Conservation (phyloP, 2,797 vertebrate genomes). For the Hydrophis major region DNA sequence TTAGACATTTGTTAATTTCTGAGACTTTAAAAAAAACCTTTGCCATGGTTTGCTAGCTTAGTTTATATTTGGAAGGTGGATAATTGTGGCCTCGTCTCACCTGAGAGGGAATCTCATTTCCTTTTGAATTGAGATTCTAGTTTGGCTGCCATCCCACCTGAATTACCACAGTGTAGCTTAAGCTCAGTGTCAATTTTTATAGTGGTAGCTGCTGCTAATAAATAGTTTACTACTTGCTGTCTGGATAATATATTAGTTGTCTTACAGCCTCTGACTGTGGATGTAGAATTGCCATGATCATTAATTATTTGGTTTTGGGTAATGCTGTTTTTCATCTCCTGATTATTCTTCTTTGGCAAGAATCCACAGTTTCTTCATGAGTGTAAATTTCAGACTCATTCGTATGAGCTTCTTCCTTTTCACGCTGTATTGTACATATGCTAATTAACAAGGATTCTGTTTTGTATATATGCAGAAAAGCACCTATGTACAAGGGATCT, state of each 20-base stretch:
- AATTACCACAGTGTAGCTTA: background rate
- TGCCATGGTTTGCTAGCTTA: background rate
- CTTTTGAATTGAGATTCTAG: background rate
- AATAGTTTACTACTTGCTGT: background rate
- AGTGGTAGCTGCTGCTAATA: background rate
- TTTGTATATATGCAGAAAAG: background rate
- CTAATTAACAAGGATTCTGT: background rate
- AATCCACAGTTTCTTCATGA: background rate
- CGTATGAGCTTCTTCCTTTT: background rate
- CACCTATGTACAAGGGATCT: background rate
- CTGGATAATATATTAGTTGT: background rate
- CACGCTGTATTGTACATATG: too few relatives aligned
- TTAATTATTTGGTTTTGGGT: background rate
- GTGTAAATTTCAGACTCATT: background rate
- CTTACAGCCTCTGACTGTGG: background rate
- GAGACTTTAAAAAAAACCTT: background rate
- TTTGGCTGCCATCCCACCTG: background rate
- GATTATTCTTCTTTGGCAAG: constrained; percentile 1
- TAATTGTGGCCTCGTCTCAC: background rate
- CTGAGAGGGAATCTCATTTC: background rate
- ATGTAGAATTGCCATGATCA: background rate
- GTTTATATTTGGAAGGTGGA: background rate
- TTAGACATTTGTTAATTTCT: background rate
- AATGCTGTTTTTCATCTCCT: background rate
- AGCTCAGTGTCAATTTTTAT: background rate